phyloP scores from a whole-genome alignment of 2,113 vertebrate genomes.

The Mus musculus region DNA sequence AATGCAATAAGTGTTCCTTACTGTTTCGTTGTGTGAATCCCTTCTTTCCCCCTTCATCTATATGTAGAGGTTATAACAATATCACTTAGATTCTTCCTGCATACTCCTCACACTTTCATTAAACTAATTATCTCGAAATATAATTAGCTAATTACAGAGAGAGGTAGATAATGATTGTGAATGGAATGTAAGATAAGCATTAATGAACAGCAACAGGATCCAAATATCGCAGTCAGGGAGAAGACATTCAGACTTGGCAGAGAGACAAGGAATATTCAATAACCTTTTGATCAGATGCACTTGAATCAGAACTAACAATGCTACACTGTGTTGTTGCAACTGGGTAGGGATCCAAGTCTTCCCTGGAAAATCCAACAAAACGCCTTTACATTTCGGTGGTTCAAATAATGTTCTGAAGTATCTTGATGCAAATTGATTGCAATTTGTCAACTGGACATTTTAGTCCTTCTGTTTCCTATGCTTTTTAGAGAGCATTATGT shows the following conservation, averaged over 20 bases:
- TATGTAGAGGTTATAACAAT: slow-evolving; percentile 66
- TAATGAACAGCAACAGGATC: slow-evolving; percentile 77
- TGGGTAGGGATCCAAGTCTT: slow-evolving; percentile 79
- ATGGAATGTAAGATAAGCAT: slow-evolving; percentile 76
- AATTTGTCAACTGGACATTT: slow-evolving; percentile 69
- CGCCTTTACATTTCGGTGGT: slow-evolving; percentile 81
- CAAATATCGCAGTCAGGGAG: slow-evolving; percentile 77
- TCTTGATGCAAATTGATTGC: slow-evolving; percentile 6
- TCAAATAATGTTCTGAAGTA: slow-evolving; percentile 77
- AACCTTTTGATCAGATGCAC: slow-evolving; percentile 71
- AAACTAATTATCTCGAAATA: slow-evolving; percentile 80
- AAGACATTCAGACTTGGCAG: slow-evolving; percentile 67
- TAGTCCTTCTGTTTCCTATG: slow-evolving; percentile 37
- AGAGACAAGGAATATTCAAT: slow-evolving; percentile 79
- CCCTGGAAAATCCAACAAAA: slow-evolving; percentile 82
- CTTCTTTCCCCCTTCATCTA: slow-evolving; percentile 56
- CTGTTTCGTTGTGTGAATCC: not conserved
- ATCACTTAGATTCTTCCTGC: slow-evolving; percentile 72
- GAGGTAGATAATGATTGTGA: slow-evolving; percentile 79
- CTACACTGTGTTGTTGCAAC: slow-evolving; percentile 83
- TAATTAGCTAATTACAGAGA: slow-evolving; percentile 82
- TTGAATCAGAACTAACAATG: slow-evolving; percentile 82
- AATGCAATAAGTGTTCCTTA: not conserved
- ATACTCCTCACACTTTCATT: slow-evolving; percentile 76
- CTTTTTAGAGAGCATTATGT: slow-evolving; percentile 52